Evolutionary conservation across 2,888 invertebrate genomes (phyloP).

Genomic region (Athetis lepigone): DNA sequence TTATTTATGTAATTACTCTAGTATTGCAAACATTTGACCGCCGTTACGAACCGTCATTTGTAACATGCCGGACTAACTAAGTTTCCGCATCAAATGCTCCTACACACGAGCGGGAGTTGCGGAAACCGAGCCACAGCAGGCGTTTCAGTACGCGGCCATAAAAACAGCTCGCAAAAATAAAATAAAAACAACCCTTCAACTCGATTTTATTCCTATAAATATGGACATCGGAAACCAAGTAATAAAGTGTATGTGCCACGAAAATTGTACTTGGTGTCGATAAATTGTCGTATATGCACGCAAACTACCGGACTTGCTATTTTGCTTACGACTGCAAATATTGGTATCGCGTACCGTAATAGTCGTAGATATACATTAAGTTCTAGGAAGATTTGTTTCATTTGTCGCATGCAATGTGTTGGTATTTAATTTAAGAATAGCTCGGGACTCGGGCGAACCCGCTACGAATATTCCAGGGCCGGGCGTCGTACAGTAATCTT

Average conservation of each 20-base stretch:
- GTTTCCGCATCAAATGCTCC: constrained; percentile 70
- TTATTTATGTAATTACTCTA: constrained; percentile 65
- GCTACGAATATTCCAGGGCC: neutral
- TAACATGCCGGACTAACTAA: constrained; percentile 69
- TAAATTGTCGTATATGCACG: constrained; percentile 55
- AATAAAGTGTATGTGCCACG: constrained; percentile 49
- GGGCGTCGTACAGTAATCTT: neutral
- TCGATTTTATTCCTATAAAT: constrained; percentile 52
- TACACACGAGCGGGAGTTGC: constrained; percentile 57
- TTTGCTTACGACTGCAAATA: constrained; percentile 56
- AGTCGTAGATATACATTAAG: constrained; percentile 35
- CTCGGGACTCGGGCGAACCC: neutral
- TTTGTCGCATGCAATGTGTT: constrained; percentile 33
- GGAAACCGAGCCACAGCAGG: constrained; percentile 54
- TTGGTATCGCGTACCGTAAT: constrained; percentile 42
- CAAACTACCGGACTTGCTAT: constrained; percentile 51
- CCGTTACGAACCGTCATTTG: constrained; percentile 68
- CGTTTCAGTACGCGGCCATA: constrained; percentile 55
- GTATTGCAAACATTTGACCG: constrained; percentile 67
- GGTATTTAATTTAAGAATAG: constrained; percentile 33
- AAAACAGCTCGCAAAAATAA: constrained; percentile 55
- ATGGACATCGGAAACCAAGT: constrained; percentile 51
- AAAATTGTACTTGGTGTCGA: constrained; percentile 50
- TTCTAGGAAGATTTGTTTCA: constrained; percentile 40
- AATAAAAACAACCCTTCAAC: constrained; percentile 38